These are phyloP conservation scores for Bathynomus jamesi DNA, from an alignment of 1,140 invertebrate genomes.

Conservation along the genomic window DNA sequence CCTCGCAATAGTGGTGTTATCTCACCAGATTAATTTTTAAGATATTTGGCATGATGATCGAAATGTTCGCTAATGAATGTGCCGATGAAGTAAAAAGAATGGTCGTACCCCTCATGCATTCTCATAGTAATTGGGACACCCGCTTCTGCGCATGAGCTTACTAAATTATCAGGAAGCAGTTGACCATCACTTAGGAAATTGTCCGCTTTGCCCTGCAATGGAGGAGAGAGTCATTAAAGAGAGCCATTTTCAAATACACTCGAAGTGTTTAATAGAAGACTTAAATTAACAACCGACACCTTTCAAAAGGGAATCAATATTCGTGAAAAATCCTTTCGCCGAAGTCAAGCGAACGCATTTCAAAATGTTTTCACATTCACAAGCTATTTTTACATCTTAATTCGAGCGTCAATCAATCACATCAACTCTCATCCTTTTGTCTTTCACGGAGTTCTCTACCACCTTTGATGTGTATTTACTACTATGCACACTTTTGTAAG, in stretches of 20 bases:
- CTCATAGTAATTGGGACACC: conserved; percentile 65
- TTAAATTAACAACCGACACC: background rate
- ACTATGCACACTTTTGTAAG: too few species aligned
- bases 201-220: conserved; percentile 73
- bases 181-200: conserved; percentile 69
- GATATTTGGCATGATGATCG: conserved; percentile 64
- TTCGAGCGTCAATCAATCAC: background rate
- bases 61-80: conserved; percentile 93
- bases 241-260: conserved; percentile 8
- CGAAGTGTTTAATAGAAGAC: background rate
- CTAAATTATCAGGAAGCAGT: conserved; percentile 77
- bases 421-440: too few species aligned
- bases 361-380: background rate
- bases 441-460: too few species aligned
- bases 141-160: conserved; percentile 59
- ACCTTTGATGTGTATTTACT: too few species aligned
- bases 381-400: background rate
- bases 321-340: background rate
- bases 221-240: too few species aligned
- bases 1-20: background rate
- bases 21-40: conserved; percentile 8
- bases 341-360: background rate
- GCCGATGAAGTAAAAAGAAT: conserved; percentile 91
- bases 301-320: background rate
- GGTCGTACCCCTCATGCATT: conserved; percentile 84